phyloP scores from a whole-genome alignment of 2,797 vertebrate species.

The Bufotes viridis region DNA sequence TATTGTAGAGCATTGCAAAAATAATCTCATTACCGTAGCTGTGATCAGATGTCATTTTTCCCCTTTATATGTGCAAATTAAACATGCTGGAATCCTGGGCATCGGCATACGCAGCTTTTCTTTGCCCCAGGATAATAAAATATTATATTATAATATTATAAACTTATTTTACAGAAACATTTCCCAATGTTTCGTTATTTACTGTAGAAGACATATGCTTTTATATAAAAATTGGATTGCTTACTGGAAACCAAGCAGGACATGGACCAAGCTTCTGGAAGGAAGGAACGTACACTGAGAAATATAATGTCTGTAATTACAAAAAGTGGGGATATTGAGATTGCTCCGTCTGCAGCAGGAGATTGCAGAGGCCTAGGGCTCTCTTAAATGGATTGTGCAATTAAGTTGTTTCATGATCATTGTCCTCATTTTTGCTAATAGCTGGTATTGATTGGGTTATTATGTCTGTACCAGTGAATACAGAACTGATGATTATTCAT shows the following conservation, averaged over 20 bases:
- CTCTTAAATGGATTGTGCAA: background rate
- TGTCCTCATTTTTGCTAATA: background rate
- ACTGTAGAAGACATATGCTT: background rate
- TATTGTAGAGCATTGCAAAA: background rate
- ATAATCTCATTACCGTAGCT: background rate
- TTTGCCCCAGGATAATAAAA: background rate
- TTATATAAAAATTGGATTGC: conserved; percentile 7
- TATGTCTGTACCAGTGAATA: background rate
- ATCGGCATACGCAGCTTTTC: background rate
- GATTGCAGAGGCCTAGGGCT: background rate
- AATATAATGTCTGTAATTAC: conserved; percentile 5
- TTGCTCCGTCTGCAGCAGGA: background rate
- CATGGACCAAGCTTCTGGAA: background rate
- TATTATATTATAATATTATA: background rate
- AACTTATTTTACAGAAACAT: background rate
- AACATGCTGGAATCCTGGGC: background rate
- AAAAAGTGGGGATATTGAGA: background rate
- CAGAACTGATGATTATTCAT: background rate
- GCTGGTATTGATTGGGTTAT: conserved; percentile 1
- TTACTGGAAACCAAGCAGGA: background rate
- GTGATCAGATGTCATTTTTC: background rate
- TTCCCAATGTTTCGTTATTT: background rate
- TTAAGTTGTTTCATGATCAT: background rate
- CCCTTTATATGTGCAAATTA: background rate
- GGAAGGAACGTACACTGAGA: conserved; percentile 3